phyloP scores from a whole-genome alignment of 2,113 vertebrate species.

The Erythrolamprus reginae region DNA sequence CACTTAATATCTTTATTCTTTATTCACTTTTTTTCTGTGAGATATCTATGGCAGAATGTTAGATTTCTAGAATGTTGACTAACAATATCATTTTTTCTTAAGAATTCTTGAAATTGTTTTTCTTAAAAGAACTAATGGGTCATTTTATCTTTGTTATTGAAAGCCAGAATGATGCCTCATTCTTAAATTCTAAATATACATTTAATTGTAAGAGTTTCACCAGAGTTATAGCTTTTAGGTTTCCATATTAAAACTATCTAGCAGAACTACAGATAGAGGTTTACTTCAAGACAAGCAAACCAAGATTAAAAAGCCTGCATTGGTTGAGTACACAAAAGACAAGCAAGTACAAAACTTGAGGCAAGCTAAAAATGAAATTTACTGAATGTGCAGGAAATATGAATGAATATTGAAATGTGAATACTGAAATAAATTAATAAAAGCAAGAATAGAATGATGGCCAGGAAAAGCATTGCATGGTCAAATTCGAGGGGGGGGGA shows the following conservation, averaged over 20 bases:
- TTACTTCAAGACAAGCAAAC: neutral
- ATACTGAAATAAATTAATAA: neutral
- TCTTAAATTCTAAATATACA: neutral
- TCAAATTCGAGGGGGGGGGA: no score
- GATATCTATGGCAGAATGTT: neutral
- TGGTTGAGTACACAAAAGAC: neutral
- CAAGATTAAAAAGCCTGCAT: neutral
- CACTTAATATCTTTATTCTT: no score
- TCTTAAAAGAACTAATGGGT: neutral
- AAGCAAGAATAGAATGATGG: neutral
- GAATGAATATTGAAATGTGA: neutral
- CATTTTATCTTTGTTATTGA: neutral
- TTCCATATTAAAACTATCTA: neutral
- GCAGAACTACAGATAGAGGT: neutral
- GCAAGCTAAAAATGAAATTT: neutral
- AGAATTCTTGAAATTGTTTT: neutral
- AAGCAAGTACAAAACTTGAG: neutral
- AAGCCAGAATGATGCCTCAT: neutral
- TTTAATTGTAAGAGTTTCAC: neutral
- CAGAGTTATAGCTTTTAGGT: neutral
- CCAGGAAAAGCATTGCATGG: neutral
- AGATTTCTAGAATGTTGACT: neutral
- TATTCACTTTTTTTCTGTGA: no score
- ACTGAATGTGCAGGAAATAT: neutral
- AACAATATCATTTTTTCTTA: neutral